Evolutionary conservation across 2,888 invertebrate genomes (phyloP), one percentile per base, ranked within the genome.

Genomic region (Leptinotarsa rubiginosa): DNA sequence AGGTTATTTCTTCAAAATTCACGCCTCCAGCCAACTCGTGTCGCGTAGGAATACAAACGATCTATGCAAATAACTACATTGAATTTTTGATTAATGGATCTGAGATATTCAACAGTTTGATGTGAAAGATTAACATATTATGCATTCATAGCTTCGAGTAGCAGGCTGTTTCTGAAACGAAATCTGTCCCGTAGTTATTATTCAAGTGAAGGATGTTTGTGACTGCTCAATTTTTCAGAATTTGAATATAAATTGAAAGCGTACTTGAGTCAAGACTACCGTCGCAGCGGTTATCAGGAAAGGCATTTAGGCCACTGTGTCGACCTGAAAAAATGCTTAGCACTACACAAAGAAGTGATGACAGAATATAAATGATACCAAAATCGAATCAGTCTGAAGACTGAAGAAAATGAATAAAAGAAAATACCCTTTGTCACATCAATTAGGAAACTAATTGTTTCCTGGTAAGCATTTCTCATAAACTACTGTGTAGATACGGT

Each of bases 61-160:
- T 62, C 31, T 80, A 81, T 81, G 79, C 77, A 83, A 82, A 83
- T 81, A 59, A 73, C 70, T 70, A 73, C 76, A 78, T 77, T 77
- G 78, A 76, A 79, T 76, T 73, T 73, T 83, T 83, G 83, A 84
- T 84, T 84, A 83, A 84, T 84, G 82, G 80, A 74, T 76, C 75
- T 76, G 56, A 71, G 74, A 79, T 80, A 79, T 83, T 83, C 83
- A 83, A 84, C 83, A 83, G 84, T 80, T 81, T 82, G 83, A 83
- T 81, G 82, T 83, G 80, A 79, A 79, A 82, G 82, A 84, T 84
- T 84, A 83, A 79, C 78, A 78, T 81, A 83, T 84, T 85, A 83
- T 80, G 78, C 83, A 84, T 84, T 83, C 83, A 83, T 84, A 82
- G 83, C 78, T 73, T 75, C 65, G 31, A 25, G 25, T 31, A 25